Base-by-base conservation (phyloP, 1,140 invertebrate species). In the Dendrolimus punctatus region DNA sequence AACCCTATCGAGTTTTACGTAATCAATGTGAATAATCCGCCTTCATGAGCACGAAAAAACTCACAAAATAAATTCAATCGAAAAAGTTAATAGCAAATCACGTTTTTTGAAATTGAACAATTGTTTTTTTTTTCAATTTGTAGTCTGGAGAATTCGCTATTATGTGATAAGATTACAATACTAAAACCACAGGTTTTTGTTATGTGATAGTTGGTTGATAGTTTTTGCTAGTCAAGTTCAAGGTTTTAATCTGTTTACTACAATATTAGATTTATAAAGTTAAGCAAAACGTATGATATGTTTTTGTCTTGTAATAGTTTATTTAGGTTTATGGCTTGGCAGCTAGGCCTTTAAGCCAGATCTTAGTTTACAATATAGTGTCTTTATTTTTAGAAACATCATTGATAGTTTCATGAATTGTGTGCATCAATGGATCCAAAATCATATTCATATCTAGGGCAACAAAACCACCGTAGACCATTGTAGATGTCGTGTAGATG, bases 131-230 rank as follows among this genome's bases (percentile, higher is more conserved):
- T 51, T n/a, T 38, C 49, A 44, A 46, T 38, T 6, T 23, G 23
- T 39, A 50, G 46, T 59, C 57, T 49, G 64, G 59, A 66, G 59
- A 70, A 72, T 66, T 73, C 66, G 56, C 55, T 49, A 55, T 55
- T 63, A 66, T 59, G 62, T 69, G 63, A 70, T 71, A 68, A 68
- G 58, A 70, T 72, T 66, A 58, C 58, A 58, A 62, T 60, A 62
- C 55, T 39, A 51, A 51, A 51, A 51, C 9, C 39, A 8, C 8
- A 38, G 44, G 36, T 51, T 51, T 51, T 49, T 45, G 42, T 45
- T 8, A 10, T 39, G 50, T 45, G 41, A 51, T 51, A 51, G 50
- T 8, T 41, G 40, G 5, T 49, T 39, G 9, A 44, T 23, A 44
- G 48, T 66, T 55, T 59, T 61, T 47, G 43, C 40, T 52, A 23